Conservation (phyloP, 2,113 vertebrate species). For the Cynoglossus semilaevis region DNA sequence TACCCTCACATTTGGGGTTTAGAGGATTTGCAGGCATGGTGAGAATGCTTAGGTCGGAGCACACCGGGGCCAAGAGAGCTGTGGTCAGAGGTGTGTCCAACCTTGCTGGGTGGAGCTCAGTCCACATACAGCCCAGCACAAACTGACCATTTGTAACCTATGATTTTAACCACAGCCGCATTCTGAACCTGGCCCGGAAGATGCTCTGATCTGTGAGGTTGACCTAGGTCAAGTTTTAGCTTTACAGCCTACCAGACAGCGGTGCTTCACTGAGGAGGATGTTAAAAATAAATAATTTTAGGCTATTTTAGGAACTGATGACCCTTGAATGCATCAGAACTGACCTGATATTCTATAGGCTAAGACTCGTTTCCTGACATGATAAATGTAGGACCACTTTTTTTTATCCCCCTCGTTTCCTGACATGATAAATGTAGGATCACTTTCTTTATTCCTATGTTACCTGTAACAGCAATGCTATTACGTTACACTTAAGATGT, state of each 20-base stretch:
- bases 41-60: neutral
- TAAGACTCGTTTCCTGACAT: too few species aligned
- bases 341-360: too few species aligned
- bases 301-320: too few species aligned
- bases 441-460: too few species aligned
- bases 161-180: conserved; percentile 55
- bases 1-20: conserved; percentile 17
- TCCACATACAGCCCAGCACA: conserved; percentile 32
- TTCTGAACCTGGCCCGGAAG: conserved; percentile 38
- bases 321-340: too few species aligned
- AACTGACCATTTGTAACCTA: conserved; percentile 52
- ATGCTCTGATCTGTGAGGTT: conserved; percentile 33
- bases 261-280: too few species aligned
- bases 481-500: too few species aligned
- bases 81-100: conserved; percentile 46
- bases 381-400: too few species aligned
- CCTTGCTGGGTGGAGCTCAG: conserved; percentile 24
- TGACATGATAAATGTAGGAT: too few species aligned
- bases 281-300: too few species aligned
- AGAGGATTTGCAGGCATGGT: neutral
- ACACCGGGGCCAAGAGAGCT: conserved; percentile 10
- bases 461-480: too few species aligned
- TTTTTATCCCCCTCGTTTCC: too few species aligned
- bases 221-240: conserved; percentile 39
- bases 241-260: conserved; percentile 7